Conservation (phyloP, 2,888 invertebrate species). For the Ectemnius continuus region DNA sequence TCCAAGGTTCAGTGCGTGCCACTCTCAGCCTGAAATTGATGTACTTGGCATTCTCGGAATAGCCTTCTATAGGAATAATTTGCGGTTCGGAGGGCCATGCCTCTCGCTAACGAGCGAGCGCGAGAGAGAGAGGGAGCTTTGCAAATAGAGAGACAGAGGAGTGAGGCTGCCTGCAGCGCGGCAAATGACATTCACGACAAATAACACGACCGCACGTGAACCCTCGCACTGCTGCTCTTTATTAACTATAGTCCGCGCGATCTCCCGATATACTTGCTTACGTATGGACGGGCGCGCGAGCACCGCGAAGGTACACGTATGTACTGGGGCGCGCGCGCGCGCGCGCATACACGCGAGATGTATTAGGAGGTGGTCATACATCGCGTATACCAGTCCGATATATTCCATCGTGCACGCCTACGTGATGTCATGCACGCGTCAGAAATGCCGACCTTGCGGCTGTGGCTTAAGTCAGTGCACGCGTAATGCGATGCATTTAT, state of each 20-base stretch:
- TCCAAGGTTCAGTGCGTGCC: too few species aligned
- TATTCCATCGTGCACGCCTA: slow-evolving; percentile 51
- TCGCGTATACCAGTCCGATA: slow-evolving; percentile 18
- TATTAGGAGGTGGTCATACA: too few species aligned
- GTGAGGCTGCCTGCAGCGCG: slow-evolving; percentile 1
- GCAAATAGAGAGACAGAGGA: slow-evolving; percentile 6
- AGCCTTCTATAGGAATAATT: too few species aligned
- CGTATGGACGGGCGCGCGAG: not conserved
- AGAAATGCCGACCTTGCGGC: slow-evolving; percentile 66
- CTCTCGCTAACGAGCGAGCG: slow-evolving; percentile 13
- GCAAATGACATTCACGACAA: slow-evolving; percentile 26
- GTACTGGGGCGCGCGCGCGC: too few species aligned
- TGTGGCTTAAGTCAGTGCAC: slow-evolving; percentile 63
- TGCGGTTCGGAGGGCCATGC: not conserved
- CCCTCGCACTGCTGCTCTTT: slow-evolving; percentile 15
- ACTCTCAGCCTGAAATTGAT: too few species aligned
- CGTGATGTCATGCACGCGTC: slow-evolving; percentile 65
- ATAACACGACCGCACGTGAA: slow-evolving; percentile 24
- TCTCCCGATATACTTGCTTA: slow-evolving; percentile 4
- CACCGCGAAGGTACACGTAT: too few species aligned
- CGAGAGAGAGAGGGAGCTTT: not conserved
- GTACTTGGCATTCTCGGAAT: too few species aligned
- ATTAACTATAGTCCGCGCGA: slow-evolving; percentile 9
- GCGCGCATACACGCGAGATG: too few species aligned
- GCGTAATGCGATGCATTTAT: slow-evolving; percentile 66